These are phyloP conservation scores for Eretmodus cyanostictus DNA, from an alignment of 2,113 vertebrate species.

Conservation along the genomic window DNA sequence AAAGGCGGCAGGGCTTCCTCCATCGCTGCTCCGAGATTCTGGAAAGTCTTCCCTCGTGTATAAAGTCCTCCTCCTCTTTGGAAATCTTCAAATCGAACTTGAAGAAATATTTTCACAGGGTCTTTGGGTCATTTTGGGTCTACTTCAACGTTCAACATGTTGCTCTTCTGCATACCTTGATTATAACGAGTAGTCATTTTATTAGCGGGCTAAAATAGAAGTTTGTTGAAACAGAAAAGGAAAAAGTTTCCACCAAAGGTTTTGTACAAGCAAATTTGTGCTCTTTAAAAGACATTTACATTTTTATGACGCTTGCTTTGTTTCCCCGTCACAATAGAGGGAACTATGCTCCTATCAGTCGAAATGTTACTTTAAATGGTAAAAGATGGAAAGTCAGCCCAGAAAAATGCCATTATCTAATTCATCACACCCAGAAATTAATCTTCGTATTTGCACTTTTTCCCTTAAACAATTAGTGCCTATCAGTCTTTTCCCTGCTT, in stretches of 20 bases:
- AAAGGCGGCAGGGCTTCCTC: neutral
- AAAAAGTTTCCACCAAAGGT: neutral
- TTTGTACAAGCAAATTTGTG: fast-evolving
- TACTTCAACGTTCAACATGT: neutral
- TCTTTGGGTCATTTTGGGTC: neutral
- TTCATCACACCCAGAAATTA: neutral
- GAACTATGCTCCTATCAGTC: neutral
- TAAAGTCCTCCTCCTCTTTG: neutral
- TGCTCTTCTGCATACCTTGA: neutral
- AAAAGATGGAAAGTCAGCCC: neutral
- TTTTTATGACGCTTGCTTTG: neutral
- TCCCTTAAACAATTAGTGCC: fast-evolving
- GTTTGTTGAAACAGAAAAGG: fast-evolving
- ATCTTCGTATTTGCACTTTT: neutral
- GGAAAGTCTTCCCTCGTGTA: neutral
- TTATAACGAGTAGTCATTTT: fast-evolving
- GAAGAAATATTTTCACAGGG: neutral
- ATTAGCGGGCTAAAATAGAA: neutral
- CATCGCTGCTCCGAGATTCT: neutral
- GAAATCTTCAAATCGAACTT: neutral
- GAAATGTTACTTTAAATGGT: neutral
- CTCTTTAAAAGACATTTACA: neutral
- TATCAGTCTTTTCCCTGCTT: fast-evolving
- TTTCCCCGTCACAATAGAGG: neutral
- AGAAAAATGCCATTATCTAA: neutral